Conservation (phyloP, 2,797 vertebrate genomes). For the Xyrichtys novacula region DNA sequence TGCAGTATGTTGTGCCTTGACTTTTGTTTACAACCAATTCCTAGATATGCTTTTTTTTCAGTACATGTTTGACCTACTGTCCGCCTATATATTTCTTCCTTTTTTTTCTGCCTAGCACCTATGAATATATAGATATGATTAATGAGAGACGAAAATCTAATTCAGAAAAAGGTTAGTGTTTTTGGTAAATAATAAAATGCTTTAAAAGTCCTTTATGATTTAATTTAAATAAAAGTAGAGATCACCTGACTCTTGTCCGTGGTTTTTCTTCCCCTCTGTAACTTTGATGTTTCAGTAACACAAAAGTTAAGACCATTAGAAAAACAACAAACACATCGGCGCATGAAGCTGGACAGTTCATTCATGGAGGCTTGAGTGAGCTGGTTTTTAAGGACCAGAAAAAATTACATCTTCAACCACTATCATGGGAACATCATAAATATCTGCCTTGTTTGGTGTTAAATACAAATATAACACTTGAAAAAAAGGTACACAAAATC, state of each 20-base stretch:
- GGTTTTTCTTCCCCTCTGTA: constrained; percentile 50
- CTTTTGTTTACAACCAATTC: constrained; percentile 86
- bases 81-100: constrained; percentile 62
- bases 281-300: not conserved
- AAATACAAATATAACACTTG: too few relatives aligned
- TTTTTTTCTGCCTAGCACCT: constrained; percentile 76
- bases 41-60: constrained; percentile 77
- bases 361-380: not conserved
- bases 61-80: constrained; percentile 77
- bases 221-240: constrained; percentile 91
- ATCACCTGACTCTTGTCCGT: constrained; percentile 73
- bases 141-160: constrained; percentile 82
- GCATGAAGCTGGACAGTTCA: not conserved
- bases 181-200: constrained; percentile 85
- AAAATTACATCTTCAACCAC: not conserved
- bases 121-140: constrained; percentile 83
- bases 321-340: not conserved
- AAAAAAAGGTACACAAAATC: too few relatives aligned
- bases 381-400: too few relatives aligned
- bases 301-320: not conserved
- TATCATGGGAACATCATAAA: not conserved
- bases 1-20: constrained; percentile 91
- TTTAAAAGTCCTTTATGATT: constrained; percentile 86
- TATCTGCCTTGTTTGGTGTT: too few relatives aligned
- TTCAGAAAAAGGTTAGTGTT: constrained; percentile 81